Base-by-base conservation (phyloP, 2,797 vertebrate species). In the Eospalax fontanierii region DNA sequence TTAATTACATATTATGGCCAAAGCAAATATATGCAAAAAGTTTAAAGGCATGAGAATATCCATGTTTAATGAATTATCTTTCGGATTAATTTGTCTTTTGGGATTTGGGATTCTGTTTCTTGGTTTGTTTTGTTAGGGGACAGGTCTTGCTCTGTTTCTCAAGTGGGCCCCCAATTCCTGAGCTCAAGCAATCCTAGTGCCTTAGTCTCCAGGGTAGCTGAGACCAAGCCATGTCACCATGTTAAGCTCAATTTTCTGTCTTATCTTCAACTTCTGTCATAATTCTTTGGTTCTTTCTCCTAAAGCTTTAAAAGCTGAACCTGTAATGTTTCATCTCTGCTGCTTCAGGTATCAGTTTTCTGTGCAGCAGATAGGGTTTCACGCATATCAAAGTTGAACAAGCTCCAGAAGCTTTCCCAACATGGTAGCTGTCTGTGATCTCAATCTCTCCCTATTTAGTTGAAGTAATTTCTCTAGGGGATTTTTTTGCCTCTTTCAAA, bases 381-480 rank as follows among this genome's bases (percentile, higher is more conserved):
- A 68, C 14, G 10, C 2, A 14, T 33, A 57, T 94, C 57, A 79
- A 78, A 91, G 84, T 74, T 87, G 38, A 93, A 81, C 0, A 4
- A 63, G 24, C 74, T 54, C 11, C 24, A 76, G 50, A n/a, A 79
- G 30, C 46, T 50, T 54, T 90, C 38, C 46, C 61, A 57, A n/a
- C 28, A 1, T 22, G 19, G 33, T 75, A 50, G 22, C 80, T 70
- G n/a, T 81, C 93, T 89, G 65, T 90, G 90, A 78, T n/a, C 71
- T 87, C 83, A 78, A 9, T 30, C 16, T 92, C 54, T 88, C 43
- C 76, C 46, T 76, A 33, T 75, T 88, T 92, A 84, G 71, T 81
- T 75, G 54, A 83, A 93, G 40, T 87, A 81, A 97, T 95, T 95
- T 95, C 80, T 40, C 65, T 50, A 74, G 68, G 68, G 84, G 38